phyloP scores from a whole-genome alignment of 2,113 vertebrate species.

The Antechinus stuartii region DNA sequence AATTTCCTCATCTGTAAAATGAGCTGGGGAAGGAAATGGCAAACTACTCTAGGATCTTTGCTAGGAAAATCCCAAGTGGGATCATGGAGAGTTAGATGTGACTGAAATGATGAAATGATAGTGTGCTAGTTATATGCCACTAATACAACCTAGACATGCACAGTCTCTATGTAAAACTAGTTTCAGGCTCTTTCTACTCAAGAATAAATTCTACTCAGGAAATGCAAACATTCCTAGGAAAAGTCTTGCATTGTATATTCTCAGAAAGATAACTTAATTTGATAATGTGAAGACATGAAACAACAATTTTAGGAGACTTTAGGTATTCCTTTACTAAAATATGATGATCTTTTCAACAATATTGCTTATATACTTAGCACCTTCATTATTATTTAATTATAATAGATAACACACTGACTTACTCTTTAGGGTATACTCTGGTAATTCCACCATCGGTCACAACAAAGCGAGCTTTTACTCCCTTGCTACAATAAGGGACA shows the following conservation, averaged over 20 bases:
- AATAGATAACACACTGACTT: conserved; percentile 72
- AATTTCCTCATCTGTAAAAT: neutral
- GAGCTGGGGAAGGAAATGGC: neutral
- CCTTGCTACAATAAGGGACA: conserved; percentile 86
- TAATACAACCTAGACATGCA: neutral
- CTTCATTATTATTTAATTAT: conserved; percentile 9
- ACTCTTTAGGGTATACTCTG: conserved; percentile 96
- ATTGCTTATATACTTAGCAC: neutral
- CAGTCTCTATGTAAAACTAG: neutral
- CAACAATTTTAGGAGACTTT: neutral
- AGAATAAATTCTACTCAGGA: conserved; percentile 15
- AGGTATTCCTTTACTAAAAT: neutral
- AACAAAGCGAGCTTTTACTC: conserved; percentile 94
- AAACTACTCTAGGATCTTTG: neutral
- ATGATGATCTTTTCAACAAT: conserved; percentile 21
- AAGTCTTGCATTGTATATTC: neutral
- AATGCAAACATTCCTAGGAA: neutral
- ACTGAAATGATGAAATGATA: neutral
- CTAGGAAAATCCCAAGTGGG: neutral
- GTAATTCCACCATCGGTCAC: conserved; percentile 98
- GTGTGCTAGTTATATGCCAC: neutral
- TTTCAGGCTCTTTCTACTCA: neutral
- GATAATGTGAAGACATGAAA: conserved; percentile 30
- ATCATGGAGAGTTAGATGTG: neutral
- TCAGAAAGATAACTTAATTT: conserved; percentile 16